These are phyloP conservation scores for Ascidia mentula DNA, from an alignment of 23 tunicate species.

Conservation along the genomic window DNA sequence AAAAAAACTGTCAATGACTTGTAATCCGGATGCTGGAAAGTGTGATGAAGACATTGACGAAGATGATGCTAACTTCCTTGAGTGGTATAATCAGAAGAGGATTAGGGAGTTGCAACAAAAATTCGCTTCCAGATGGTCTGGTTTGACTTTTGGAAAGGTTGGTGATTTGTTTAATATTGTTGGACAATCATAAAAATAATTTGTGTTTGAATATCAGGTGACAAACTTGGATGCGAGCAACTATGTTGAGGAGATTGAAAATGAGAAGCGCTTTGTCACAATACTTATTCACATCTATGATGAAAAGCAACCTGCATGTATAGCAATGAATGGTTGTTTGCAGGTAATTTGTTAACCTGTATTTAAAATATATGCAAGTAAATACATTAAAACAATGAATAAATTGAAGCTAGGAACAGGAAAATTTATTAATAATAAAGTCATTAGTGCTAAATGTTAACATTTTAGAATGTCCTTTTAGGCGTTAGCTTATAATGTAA, in stretches of 20 bases:
- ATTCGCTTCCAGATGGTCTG: slow-evolving; percentile 71
- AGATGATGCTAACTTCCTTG: slow-evolving; percentile 64
- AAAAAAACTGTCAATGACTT: slow-evolving; percentile 62
- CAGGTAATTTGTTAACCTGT: no score
- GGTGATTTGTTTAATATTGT: background rate
- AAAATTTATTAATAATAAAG: background rate
- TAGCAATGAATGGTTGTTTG: slow-evolving; percentile 79
- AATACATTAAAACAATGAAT: no score
- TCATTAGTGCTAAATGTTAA: background rate
- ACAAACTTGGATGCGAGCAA: slow-evolving; percentile 43
- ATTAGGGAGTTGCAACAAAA: slow-evolving; percentile 73
- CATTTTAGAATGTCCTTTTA: background rate
- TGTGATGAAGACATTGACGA: slow-evolving; percentile 37
- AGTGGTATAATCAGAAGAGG: slow-evolving; percentile 67
- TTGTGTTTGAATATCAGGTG: slow-evolving; percentile 27
- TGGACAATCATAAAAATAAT: background rate
- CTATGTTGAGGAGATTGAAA: slow-evolving; percentile 92
- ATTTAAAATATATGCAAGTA: no score
- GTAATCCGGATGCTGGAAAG: slow-evolving; percentile 49
- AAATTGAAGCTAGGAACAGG: no score
- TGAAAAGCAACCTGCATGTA: slow-evolving; percentile 71
- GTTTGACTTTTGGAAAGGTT: slow-evolving; percentile 80
- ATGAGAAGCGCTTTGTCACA: slow-evolving; percentile 70
- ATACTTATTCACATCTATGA: slow-evolving; percentile 84
- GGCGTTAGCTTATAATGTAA: background rate